Conservation (phyloP, 2,797 vertebrate species). For the Leontopithecus rosalia region DNA sequence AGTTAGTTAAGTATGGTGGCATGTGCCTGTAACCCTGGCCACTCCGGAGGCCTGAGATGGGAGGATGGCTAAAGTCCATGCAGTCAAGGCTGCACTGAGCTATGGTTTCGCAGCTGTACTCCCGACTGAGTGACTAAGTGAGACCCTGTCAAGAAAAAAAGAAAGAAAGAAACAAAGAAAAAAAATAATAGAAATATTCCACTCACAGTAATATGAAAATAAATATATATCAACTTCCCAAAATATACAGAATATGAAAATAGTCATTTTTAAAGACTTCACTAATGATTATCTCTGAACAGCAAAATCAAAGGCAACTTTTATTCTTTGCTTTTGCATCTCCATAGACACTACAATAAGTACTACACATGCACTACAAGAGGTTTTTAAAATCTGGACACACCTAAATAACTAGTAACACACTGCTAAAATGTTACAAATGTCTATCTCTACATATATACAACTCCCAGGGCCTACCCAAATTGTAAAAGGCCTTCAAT, state of each 20-base stretch:
- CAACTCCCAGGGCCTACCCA: neutral
- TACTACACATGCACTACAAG: neutral
- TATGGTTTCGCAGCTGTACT: neutral
- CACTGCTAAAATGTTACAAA: neutral
- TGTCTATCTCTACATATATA: neutral
- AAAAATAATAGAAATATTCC: neutral
- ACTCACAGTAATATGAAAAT: neutral
- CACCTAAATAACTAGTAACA: neutral
- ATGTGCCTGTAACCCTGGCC: neutral
- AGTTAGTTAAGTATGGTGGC: neutral
- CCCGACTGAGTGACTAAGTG: neutral
- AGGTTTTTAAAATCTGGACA: neutral
- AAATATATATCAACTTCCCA: neutral
- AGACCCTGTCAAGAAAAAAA: neutral
- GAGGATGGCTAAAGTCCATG: neutral
- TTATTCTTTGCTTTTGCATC: slow-evolving; percentile 25
- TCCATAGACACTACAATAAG: neutral
- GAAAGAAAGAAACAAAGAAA: neutral
- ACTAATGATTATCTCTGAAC: slow-evolving; percentile 15
- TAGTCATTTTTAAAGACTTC: neutral
- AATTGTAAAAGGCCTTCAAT: neutral
- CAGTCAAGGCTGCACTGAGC: neutral
- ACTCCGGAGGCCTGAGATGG: neutral
- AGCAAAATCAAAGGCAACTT: neutral
- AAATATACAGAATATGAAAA: neutral